Evolutionary conservation across 1,140 invertebrate genomes (phyloP), one percentile per base, ranked within the genome.

Genomic region (Luehdorfia chinensis): DNA sequence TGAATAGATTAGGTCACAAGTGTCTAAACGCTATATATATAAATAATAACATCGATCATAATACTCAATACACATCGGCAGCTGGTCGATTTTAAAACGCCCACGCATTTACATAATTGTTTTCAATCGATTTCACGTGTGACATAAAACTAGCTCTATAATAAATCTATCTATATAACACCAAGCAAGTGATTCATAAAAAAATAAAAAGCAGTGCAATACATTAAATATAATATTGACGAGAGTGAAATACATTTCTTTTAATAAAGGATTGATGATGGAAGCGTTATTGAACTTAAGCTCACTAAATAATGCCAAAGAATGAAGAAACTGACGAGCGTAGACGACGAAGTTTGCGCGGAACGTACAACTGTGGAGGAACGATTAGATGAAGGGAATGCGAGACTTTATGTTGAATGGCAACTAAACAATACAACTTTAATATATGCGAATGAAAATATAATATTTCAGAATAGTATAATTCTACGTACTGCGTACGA

Each of bases 231-330:
- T 51, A 34, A 50, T 59, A 48, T 65, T 52, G 56, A 62, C 43
- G 47, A 63, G 48, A 56, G 36, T 59, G 31, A 46, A 59, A 47
- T 59, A 53, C 45, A 59, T 49, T 27, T 54, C 23, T 49, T 41
- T 32, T 51, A 66, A 60, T 34, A 58, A 53, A 52, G 51, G 63
- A 66, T 49, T 56, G 55, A 59, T 62, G 64, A 60, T 71, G 57
- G 41, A 68, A 61, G 59, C 66, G 39, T 59, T 48, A 47, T 66
- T 59, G 63, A 72, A 67, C 67, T 70, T n/a, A 61, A 79, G 77
- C 78, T 83, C 81, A 83, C 75, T 85, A 78, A 72, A 77, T 73
- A 83, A 83, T 83, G 76, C 81, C 81, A 85, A 85, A 85, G 81
- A 85, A 79, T 74, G 72, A 67, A 58, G 57, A 62, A 64, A 59